Evolutionary conservation across 2,113 vertebrate genomes (phyloP).

Genomic region (Rhabdomys dilectus): DNA sequence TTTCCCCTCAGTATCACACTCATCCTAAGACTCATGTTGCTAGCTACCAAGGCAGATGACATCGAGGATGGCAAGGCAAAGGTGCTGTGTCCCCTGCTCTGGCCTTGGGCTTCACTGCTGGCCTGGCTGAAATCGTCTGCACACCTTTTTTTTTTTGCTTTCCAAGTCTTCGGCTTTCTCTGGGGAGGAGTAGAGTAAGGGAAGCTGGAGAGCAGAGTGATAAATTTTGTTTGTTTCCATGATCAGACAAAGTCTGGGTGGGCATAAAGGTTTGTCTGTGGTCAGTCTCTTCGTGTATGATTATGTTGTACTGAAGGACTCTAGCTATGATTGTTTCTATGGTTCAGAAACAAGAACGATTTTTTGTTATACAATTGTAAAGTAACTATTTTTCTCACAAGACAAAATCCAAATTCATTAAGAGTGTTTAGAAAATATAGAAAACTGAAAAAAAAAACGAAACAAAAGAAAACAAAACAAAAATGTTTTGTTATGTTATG

Average conservation of each 20-base stretch:
- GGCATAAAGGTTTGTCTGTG: neutral
- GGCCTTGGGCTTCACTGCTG: neutral
- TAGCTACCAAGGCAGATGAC: constrained; percentile 84
- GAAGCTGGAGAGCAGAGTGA: neutral
- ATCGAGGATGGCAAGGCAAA: constrained; percentile 84
- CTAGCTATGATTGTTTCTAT: neutral
- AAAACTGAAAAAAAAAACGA: neutral
- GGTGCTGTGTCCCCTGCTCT: constrained; percentile 58
- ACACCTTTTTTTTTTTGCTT: no score
- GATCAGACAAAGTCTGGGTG: neutral
- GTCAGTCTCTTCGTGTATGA: neutral
- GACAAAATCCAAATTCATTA: neutral
- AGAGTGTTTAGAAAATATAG: neutral
- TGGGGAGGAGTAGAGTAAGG: neutral
- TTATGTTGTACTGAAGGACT: neutral
- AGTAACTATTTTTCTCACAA: neutral
- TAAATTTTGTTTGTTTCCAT: neutral
- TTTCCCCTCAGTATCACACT: constrained; percentile 84
- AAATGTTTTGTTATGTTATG: fast-evolving
- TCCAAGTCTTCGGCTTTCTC: neutral
- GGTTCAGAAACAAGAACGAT: neutral
- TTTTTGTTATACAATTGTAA: neutral
- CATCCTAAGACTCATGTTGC: constrained; percentile 85
- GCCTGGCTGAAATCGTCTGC: neutral
- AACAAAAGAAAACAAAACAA: neutral